These are phyloP conservation scores for Tenthredo notha DNA, from an alignment of 2,888 invertebrate species.

Conservation along the genomic window DNA sequence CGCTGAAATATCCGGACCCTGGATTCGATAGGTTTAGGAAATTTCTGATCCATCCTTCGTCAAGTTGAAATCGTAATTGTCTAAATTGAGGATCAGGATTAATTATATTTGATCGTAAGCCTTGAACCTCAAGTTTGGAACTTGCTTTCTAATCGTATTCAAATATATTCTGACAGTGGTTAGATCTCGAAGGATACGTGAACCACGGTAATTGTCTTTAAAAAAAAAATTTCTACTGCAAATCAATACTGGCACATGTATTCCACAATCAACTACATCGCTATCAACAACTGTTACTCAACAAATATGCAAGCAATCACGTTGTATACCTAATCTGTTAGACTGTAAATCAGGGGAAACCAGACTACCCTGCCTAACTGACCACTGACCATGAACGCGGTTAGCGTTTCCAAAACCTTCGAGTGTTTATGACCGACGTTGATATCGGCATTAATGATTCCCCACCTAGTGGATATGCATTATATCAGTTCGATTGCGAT, in stretches of 20 bases:
- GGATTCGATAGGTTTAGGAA: neutral
- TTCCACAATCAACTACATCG: neutral
- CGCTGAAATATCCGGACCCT: neutral
- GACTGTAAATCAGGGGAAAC: conserved; percentile 31
- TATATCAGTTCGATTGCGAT: neutral
- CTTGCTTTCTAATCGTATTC: neutral
- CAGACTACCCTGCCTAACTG: neutral
- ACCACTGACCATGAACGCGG: conserved; percentile 1
- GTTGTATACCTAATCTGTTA: conserved; percentile 28
- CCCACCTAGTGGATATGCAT: neutral
- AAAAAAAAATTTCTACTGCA: neutral
- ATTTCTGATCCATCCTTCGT: neutral
- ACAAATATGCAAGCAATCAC: conserved; percentile 15
- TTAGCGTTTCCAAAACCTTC: conserved; percentile 27
- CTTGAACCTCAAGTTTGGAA: neutral
- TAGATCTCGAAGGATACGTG: neutral
- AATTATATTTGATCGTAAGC: neutral
- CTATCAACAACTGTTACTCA: conserved; percentile 20
- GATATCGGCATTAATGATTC: conserved; percentile 34
- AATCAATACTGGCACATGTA: neutral
- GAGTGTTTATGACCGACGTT: conserved; percentile 3
- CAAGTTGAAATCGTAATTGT: neutral
- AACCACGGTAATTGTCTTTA: neutral
- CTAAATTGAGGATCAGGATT: neutral
- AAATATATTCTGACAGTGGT: neutral